Evolutionary conservation across 2,888 invertebrate species (phyloP).

Genomic region (Malthinus seriepunctatus): DNA sequence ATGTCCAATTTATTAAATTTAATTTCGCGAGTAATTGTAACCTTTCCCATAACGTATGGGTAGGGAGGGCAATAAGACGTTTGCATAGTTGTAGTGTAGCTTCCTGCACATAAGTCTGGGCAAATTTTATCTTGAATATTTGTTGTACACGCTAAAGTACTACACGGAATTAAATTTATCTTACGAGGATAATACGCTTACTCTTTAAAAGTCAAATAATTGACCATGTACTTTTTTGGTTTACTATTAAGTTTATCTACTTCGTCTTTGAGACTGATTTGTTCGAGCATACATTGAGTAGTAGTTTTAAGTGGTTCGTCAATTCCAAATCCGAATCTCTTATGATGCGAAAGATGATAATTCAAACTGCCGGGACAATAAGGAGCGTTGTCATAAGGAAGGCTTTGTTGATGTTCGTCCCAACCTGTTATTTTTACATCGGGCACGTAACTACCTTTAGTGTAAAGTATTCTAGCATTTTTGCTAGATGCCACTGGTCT

Average conservation of each 20-base stretch:
- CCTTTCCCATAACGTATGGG: slow-evolving; percentile 56
- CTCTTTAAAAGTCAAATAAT: slow-evolving; percentile 41
- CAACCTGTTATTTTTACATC: slow-evolving; percentile 55
- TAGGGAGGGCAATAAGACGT: slow-evolving; percentile 59
- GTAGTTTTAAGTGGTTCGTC: slow-evolving; percentile 55
- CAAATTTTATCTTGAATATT: slow-evolving; percentile 16
- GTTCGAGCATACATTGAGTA: slow-evolving; percentile 57
- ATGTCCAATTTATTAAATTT: neutral
- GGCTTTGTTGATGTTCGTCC: slow-evolving; percentile 54
- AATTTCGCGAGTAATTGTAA: slow-evolving; percentile 37
- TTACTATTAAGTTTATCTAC: slow-evolving; percentile 39
- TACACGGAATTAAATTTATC: slow-evolving; percentile 13
- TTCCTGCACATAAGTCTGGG: slow-evolving; percentile 44
- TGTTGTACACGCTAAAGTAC: slow-evolving; percentile 31
- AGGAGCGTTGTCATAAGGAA: slow-evolving; percentile 58
- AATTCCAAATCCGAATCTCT: slow-evolving; percentile 50
- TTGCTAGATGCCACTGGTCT: no score
- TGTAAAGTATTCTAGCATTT: no score
- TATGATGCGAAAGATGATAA: slow-evolving; percentile 56
- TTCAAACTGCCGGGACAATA: slow-evolving; percentile 57
- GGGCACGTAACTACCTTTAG: no score
- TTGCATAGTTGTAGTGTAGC: slow-evolving; percentile 58
- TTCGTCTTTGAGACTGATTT: slow-evolving; percentile 54
- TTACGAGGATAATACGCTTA: slow-evolving; percentile 15
- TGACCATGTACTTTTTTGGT: slow-evolving; percentile 46